These are phyloP conservation scores for Chelonoidis abingdonii DNA, from an alignment of 2,113 vertebrate genomes.

Conservation along the genomic window DNA sequence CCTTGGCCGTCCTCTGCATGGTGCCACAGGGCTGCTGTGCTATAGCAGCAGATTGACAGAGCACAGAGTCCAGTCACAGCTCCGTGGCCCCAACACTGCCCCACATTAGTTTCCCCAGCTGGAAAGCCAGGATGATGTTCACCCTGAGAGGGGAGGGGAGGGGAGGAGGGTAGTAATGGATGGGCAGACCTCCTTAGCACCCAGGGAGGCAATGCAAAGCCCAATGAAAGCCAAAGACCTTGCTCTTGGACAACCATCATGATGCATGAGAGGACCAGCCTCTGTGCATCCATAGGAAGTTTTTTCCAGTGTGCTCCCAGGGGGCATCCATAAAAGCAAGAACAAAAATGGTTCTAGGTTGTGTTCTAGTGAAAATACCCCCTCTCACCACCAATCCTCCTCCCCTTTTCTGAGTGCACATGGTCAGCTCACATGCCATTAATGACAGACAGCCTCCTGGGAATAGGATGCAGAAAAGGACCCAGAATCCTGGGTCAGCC, in stretches of 20 bases:
- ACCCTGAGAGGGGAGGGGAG: background rate
- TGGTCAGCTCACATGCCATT: too few species aligned
- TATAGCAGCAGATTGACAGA: background rate
- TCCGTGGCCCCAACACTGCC: too few species aligned
- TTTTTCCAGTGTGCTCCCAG: too few species aligned
- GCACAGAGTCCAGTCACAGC: too few species aligned
- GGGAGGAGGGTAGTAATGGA: background rate
- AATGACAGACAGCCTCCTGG: rapidly evolving
- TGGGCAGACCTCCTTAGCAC: background rate
- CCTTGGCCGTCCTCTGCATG: background rate
- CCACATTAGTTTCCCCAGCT: background rate
- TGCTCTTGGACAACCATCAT: background rate
- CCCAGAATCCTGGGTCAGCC: background rate
- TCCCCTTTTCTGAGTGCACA: background rate
- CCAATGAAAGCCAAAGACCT: background rate
- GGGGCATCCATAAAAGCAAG: background rate
- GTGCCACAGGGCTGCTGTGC: background rate
- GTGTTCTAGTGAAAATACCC: background rate
- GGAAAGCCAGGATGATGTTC: background rate
- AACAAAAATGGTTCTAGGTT: background rate
- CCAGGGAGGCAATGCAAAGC: background rate
- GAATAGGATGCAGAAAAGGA: background rate
- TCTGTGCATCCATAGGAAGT: background rate
- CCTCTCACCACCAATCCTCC: background rate
- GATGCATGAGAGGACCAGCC: background rate